phyloP scores from a whole-genome alignment of 1,140 invertebrate genomes.

The Choristoneura fumiferana region DNA sequence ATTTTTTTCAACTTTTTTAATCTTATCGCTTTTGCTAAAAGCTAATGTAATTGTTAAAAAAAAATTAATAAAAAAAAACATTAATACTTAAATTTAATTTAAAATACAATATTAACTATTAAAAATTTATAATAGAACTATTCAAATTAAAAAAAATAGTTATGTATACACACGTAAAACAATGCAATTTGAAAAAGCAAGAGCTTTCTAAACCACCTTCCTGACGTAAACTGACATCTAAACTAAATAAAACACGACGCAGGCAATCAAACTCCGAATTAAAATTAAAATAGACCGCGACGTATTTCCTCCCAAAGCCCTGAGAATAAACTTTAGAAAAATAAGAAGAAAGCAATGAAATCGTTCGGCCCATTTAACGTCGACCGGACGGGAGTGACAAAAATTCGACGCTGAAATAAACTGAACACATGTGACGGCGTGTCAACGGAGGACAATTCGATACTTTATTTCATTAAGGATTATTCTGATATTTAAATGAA shows the following conservation, averaged over 20 bases:
- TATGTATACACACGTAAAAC: too few relatives aligned
- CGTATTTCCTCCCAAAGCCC: slow-evolving; percentile 56
- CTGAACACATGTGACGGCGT: slow-evolving; percentile 65
- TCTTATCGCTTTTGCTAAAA: too few relatives aligned
- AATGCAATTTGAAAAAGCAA: too few relatives aligned
- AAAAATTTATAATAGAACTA: not conserved
- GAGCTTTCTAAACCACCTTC: not conserved
- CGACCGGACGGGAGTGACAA: slow-evolving; percentile 75
- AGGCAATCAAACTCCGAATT: slow-evolving; percentile 40
- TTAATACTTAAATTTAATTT: too few relatives aligned
- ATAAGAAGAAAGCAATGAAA: slow-evolving; percentile 59
- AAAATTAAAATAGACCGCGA: slow-evolving; percentile 40
- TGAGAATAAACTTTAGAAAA: slow-evolving; percentile 43
- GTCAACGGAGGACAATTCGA: slow-evolving; percentile 41
- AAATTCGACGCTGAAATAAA: slow-evolving; percentile 75
- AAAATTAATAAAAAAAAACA: too few relatives aligned
- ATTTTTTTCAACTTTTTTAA: not conserved
- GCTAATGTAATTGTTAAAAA: too few relatives aligned
- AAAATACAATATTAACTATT: not conserved
- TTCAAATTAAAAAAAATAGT: too few relatives aligned
- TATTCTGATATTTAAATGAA: slow-evolving; percentile 11
- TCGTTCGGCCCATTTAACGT: slow-evolving; percentile 71
- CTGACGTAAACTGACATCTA: slow-evolving; percentile 7
- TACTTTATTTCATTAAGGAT: slow-evolving; percentile 6
- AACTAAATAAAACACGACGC: slow-evolving; percentile 35